Evolutionary conservation across 2,113 vertebrate species (phyloP).

Genomic region (Ctenomys sociabilis): DNA sequence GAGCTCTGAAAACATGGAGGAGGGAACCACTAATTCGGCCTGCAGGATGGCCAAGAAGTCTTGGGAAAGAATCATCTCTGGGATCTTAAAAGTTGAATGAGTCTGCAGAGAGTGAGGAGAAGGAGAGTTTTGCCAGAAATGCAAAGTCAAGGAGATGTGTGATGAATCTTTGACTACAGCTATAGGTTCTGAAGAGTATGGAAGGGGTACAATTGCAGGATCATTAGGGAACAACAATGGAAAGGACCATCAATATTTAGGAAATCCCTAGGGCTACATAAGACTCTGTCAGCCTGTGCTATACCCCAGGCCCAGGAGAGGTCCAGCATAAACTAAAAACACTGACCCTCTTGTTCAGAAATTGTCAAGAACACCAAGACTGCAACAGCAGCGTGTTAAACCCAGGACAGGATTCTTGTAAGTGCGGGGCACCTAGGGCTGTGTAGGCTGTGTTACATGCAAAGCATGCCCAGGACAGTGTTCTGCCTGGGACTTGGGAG

Average conservation of each 20-base stretch:
- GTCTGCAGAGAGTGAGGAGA: neutral
- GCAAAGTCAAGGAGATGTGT: neutral
- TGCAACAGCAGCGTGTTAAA: neutral
- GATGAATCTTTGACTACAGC: neutral
- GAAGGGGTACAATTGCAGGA: neutral
- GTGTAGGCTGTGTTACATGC: accelerated
- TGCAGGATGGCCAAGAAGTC: neutral
- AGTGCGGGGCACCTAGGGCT: accelerated
- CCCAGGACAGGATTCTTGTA: neutral
- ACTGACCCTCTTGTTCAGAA: neutral
- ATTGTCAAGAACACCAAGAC: neutral
- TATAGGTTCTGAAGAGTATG: accelerated
- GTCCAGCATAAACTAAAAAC: neutral
- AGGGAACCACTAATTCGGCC: neutral
- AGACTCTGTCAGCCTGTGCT: neutral
- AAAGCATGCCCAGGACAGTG: too few species aligned
- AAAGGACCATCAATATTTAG: neutral
- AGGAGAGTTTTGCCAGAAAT: neutral
- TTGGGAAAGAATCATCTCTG: neutral
- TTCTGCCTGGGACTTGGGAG: neutral
- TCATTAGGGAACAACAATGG: neutral
- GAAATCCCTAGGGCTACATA: too few species aligned
- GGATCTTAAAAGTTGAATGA: neutral
- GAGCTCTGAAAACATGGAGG: neutral
- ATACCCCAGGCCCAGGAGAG: neutral